These are phyloP conservation scores for Picathartes gymnocephalus DNA, from an alignment of 2,113 vertebrate species.

Conservation along the genomic window DNA sequence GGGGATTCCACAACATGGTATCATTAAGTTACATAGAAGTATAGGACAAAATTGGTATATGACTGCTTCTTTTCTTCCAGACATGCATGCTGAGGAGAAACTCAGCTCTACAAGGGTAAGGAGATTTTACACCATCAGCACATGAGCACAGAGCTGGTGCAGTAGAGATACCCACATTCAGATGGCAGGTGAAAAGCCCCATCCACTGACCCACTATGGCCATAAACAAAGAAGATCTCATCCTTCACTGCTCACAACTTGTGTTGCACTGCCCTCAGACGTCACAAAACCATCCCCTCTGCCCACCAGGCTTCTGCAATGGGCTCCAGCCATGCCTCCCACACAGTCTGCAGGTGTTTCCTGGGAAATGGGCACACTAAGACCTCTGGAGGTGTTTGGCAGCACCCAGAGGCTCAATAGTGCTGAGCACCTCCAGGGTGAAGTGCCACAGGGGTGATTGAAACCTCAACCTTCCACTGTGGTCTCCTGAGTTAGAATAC, in stretches of 20 bases:
- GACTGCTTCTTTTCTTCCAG: background rate
- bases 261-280: background rate
- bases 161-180: background rate
- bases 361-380: background rate
- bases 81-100: background rate
- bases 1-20: rapidly evolving
- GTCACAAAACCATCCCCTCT: background rate
- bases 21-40: background rate
- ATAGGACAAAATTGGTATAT: background rate
- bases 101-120: background rate
- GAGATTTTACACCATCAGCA: background rate
- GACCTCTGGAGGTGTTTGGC: background rate
- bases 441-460: rapidly evolving
- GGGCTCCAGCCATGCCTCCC: background rate
- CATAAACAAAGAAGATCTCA: background rate
- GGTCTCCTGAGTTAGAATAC: background rate
- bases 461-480: background rate
- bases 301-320: background rate
- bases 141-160: background rate
- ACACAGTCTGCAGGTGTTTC: rapidly evolving
- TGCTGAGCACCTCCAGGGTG: background rate
- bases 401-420: background rate
- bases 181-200: background rate
- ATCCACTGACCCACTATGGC: background rate
- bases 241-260: background rate